phyloP scores from a whole-genome alignment of 2,113 vertebrate genomes.

The Pterophyllum scalare region DNA sequence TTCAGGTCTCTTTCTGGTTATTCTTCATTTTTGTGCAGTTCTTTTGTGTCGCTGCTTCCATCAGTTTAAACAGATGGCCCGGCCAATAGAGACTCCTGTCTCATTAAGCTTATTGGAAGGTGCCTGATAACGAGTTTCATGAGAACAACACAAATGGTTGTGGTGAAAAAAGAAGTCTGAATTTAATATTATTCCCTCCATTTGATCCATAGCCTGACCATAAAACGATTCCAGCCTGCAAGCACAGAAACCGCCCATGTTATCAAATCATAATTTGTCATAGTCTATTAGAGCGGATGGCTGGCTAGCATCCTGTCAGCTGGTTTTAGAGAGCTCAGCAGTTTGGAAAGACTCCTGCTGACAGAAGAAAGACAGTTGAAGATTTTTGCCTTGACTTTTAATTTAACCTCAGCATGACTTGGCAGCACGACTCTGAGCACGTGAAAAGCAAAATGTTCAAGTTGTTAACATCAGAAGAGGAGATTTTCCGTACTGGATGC shows the following conservation, averaged over 20 bases:
- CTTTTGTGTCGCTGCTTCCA: neutral
- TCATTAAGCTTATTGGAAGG: neutral
- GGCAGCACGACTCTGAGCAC: rapidly evolving
- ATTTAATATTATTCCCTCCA: neutral
- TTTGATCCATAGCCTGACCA: neutral
- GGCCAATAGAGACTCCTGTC: neutral
- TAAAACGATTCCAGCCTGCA: rapidly evolving
- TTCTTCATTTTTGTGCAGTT: neutral
- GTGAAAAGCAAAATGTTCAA: neutral
- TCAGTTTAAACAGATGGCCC: neutral
- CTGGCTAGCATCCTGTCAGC: neutral
- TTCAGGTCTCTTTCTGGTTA: rapidly evolving
- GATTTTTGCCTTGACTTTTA: neutral
- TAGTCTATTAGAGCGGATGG: neutral
- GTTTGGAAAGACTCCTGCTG: neutral
- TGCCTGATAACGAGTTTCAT: neutral
- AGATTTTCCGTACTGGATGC: neutral
- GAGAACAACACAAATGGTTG: neutral
- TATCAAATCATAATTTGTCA: neutral
- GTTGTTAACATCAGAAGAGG: neutral
- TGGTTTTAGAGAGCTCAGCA: neutral
- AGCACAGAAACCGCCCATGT: neutral
- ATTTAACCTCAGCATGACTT: neutral
- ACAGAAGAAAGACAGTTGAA: neutral
- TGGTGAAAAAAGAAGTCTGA: neutral